These are phyloP conservation scores for Catonia carolina DNA, from an alignment of 2,888 invertebrate genomes.

Conservation along the genomic window DNA sequence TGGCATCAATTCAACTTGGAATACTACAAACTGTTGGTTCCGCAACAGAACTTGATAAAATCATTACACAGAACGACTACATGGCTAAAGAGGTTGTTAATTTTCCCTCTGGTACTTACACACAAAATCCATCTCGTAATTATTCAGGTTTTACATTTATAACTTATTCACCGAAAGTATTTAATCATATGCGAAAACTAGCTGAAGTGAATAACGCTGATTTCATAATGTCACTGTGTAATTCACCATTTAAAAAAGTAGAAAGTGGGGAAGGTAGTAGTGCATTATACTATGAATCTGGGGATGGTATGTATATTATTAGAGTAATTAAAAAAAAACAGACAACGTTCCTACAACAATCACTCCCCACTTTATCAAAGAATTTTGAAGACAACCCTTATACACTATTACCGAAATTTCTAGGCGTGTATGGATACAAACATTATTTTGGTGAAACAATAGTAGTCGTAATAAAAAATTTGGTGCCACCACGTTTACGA, in stretches of 20 bases:
- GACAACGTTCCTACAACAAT: conserved; percentile 96
- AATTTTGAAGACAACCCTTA: conserved; percentile 95
- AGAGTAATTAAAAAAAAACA: conserved; percentile 99
- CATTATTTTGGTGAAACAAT: conserved; percentile 99
- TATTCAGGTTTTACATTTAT: conserved; percentile 99
- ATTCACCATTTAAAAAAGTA: conserved; percentile 85
- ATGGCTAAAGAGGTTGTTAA: too few species aligned
- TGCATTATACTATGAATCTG: conserved; percentile 99
- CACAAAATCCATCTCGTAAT: too few species aligned
- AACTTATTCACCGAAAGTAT: conserved; percentile 98
- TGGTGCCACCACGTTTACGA: conserved; percentile 88
- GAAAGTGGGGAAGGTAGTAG: conserved; percentile 99
- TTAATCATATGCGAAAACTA: conserved; percentile 96
- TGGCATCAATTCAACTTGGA: too few species aligned
- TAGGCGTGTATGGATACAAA: conserved; percentile 98
- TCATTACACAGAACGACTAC: too few species aligned
- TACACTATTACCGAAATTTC: conserved; percentile 97
- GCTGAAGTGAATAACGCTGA: conserved; percentile 99
- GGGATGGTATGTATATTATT: conserved; percentile 99
- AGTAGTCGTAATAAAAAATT: conserved; percentile 97
- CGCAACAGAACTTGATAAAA: too few species aligned
- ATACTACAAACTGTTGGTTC: too few species aligned
- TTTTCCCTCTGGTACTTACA: too few species aligned
- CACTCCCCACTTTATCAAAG: conserved; percentile 94
- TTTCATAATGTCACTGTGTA: conserved; percentile 98